Percentiles rank a stretch among this genome's conserved stretches.
phyloP scores from a whole-genome alignment of 35 echinoderm and acorn worm species.

The Patiria miniata region DNA sequence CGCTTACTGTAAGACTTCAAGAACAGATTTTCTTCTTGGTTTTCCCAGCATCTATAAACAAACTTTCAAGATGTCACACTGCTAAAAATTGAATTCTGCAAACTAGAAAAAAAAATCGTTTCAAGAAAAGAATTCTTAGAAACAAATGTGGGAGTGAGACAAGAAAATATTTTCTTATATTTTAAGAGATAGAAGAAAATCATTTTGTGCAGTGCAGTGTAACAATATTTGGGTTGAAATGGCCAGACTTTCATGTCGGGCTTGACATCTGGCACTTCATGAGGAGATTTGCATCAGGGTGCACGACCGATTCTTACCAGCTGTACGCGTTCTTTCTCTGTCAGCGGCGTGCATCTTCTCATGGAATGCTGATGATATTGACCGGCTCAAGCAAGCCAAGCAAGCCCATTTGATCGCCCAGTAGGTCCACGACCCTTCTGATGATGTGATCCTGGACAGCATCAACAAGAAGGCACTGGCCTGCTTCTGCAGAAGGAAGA shows the following conservation, averaged over 20 bases:
- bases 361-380: constrained; percentile 51
- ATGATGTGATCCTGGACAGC: not conserved
- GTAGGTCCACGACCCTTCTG: not conserved
- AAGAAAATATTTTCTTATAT: too few relatives aligned
- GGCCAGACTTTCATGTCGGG: constrained; percentile 48
- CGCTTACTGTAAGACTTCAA: too few relatives aligned
- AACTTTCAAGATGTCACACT: too few relatives aligned
- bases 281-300: constrained; percentile 49
- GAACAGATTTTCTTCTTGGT: too few relatives aligned
- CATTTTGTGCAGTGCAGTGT: too few relatives aligned
- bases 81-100: too few relatives aligned
- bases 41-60: too few relatives aligned
- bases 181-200: too few relatives aligned
- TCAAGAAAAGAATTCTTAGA: too few relatives aligned
- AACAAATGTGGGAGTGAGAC: too few relatives aligned
- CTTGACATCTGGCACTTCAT: constrained; percentile 93
- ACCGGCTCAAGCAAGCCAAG: constrained; percentile 27
- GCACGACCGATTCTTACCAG: constrained; percentile 58
- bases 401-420: not conserved
- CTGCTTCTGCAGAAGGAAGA: not conserved
- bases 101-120: too few relatives aligned
- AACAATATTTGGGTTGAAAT: too few relatives aligned
- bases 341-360: constrained; percentile 49
- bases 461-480: not conserved
- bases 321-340: constrained; percentile 43